A percentile compares a stretch with the other conserved stretches of the same genome.
These are phyloP conservation scores for Anastrepha obliqua DNA, from an alignment of 1,140 invertebrate species.

Conservation along the genomic window DNA sequence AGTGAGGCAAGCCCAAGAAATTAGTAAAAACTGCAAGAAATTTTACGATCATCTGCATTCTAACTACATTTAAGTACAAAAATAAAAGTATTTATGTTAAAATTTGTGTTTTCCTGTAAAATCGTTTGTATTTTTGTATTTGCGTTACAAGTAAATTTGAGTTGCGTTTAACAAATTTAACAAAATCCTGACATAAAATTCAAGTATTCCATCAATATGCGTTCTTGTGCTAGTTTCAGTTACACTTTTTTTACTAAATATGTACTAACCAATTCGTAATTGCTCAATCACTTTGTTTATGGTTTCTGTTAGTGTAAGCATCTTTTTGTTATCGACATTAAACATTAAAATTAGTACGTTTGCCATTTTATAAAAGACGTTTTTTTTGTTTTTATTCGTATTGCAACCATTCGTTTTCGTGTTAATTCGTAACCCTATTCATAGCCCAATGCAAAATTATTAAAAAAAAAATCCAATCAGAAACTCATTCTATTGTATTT, in stretches of 20 bases:
- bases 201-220: not conserved
- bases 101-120: constrained; percentile 24
- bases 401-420: not conserved
- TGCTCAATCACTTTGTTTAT: not conserved
- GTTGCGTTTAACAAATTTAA: constrained; percentile 1
- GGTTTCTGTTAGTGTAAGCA: not conserved
- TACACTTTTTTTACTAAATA: not conserved
- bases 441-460: not conserved
- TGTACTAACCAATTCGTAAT: constrained; percentile 23
- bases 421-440: not conserved
- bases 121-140: constrained; percentile 22
- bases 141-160: not conserved
- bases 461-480: not conserved
- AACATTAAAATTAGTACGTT: constrained; percentile 8
- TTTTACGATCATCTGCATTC: not conserved
- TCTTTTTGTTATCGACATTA: not conserved
- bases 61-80: not conserved
- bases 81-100: not conserved
- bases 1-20: constrained; percentile 62
- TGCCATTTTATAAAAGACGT: not conserved
- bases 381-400: not conserved
- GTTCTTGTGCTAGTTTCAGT: not conserved
- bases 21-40: not conserved
- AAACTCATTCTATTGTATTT: not conserved
- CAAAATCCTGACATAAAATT: not conserved